Percentiles rank a stretch among this genome's conserved stretches.
phyloP scores from a whole-genome alignment of 2,797 vertebrate species.

The Ptychobarbus kaznakovi region DNA sequence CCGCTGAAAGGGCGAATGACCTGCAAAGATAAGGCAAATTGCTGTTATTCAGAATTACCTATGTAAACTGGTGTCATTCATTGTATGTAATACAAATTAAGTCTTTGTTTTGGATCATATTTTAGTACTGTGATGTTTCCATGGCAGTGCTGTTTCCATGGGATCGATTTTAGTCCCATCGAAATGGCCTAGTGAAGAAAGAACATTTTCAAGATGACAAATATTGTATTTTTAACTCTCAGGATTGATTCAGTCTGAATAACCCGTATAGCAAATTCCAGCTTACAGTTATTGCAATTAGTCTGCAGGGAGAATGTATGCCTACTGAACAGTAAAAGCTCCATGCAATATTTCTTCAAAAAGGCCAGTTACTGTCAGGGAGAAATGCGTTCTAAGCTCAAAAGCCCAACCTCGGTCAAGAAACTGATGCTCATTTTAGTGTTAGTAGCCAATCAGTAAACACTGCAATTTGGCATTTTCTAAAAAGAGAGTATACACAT shows the following conservation, averaged over 20 bases:
- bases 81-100: constrained; percentile 2
- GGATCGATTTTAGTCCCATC: neutral
- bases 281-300: constrained; percentile 11
- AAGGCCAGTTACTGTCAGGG: neutral
- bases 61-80: constrained; percentile 1
- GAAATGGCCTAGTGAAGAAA: neutral
- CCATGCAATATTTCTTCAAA: neutral
- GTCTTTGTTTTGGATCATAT: neutral
- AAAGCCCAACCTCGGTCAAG: neutral
- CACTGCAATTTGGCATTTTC: neutral
- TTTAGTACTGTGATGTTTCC: neutral
- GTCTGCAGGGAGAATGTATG: neutral
- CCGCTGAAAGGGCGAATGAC: neutral
- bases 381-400: constrained; percentile 20
- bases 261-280: constrained; percentile 3
- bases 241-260: neutral
- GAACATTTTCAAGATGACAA: constrained; percentile 22
- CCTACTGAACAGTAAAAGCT: neutral
- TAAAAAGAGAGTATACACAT: neutral
- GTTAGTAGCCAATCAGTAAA: neutral
- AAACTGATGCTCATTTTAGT: constrained; percentile 8
- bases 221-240: constrained; percentile 22
- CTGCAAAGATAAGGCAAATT: constrained; percentile 17
- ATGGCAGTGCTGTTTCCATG: neutral
- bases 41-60: constrained; percentile 11